A percentile compares a stretch with the other conserved stretches of the same genome.
Conservation (phyloP, 2,113 vertebrate species). For the Brachyhypopomus gauderio region DNA sequence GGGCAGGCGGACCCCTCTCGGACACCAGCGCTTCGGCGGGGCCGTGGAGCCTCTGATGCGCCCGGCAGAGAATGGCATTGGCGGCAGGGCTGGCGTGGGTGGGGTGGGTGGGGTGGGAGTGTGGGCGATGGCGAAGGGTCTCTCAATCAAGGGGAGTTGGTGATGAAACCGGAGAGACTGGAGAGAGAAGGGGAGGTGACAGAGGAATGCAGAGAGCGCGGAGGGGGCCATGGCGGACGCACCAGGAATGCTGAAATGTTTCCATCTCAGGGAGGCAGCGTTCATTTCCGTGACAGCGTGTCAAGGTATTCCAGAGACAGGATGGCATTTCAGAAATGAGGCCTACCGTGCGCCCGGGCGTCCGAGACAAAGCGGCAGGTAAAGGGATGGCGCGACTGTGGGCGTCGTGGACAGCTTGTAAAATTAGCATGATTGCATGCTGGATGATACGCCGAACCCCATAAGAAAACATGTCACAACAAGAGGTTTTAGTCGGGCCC, state of each 20-base stretch:
- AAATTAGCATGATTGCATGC: slow-evolving; percentile 35
- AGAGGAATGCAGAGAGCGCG: slow-evolving; percentile 12
- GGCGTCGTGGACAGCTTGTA: slow-evolving; percentile 45
- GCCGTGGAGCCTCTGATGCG: too few relatives aligned
- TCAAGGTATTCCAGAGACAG: slow-evolving; percentile 24
- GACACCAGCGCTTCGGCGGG: slow-evolving; percentile 29
- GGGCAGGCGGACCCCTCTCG: slow-evolving; percentile 16
- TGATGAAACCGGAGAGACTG: slow-evolving; percentile 35
- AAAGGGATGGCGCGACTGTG: slow-evolving; percentile 38
- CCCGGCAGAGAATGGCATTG: slow-evolving; percentile 46
- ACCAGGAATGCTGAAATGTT: slow-evolving; percentile 38
- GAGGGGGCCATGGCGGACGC: neutral
- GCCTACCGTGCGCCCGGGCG: slow-evolving; percentile 8
- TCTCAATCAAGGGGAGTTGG: slow-evolving; percentile 33
- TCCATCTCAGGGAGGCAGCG: slow-evolving; percentile 24
- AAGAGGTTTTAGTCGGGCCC: slow-evolving; percentile 4
- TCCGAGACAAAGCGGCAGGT: slow-evolving; percentile 14
- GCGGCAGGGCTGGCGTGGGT: neutral
- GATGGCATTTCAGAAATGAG: slow-evolving; percentile 39
- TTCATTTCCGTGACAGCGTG: slow-evolving; percentile 40
- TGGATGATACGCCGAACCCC: slow-evolving; percentile 29
- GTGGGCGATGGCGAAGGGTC: neutral
- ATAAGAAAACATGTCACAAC: slow-evolving; percentile 32
- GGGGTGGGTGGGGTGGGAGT: neutral
- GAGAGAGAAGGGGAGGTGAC: slow-evolving; percentile 19